Base-by-base conservation (phyloP, 2,888 invertebrate genomes). In the Tuberolachnus salignus region DNA sequence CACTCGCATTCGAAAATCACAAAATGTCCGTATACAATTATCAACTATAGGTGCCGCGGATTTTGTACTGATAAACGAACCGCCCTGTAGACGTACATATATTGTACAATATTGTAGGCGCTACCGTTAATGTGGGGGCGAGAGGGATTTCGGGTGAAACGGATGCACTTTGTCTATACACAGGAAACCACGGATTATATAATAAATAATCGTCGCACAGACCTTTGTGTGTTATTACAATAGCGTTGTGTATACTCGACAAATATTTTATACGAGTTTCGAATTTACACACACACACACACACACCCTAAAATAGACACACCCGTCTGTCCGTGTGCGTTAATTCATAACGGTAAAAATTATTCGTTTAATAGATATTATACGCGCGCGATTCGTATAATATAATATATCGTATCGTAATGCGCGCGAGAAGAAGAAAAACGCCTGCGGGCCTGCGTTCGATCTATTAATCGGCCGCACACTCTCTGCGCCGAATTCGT, bases 381-480 rank as follows among this genome's bases (percentile, higher is more conserved):
- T 46, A 34, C 3, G 34, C 34, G 34, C 34, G 34, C 34, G 34
- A 16, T 23, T 26, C 19, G 23, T 61, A 34, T 59, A 9, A 16
- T 59, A 34, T 53, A 26, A 16, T 59, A 59, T 26, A 16, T 14
- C 16, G 26, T 59, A 34, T 59, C n/a, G 21, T 64, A 64, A 14
- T 21, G 16, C n/a, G 34, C n/a, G 42, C n/a, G 16, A 59, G 46
- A 57, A 71, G n/a, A 46, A 26, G 46, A 59, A 71, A 71, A 71
- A 3, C 23, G 46, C 59, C 57, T 71, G 23, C 26, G 59, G 34
- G 34, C 57, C 42, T n/a, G n/a, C 69, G 49, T 55, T 14, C 46
- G n/a, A 49, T 51, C 57, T 59, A 71, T 71, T 46, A 71, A 71
- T 71, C 59, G 57, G 55, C 46, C 26, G 70, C 23, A 26, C 26